Evolutionary conservation across 2,797 vertebrate species (phyloP).

Genomic region (Manis javanica): DNA sequence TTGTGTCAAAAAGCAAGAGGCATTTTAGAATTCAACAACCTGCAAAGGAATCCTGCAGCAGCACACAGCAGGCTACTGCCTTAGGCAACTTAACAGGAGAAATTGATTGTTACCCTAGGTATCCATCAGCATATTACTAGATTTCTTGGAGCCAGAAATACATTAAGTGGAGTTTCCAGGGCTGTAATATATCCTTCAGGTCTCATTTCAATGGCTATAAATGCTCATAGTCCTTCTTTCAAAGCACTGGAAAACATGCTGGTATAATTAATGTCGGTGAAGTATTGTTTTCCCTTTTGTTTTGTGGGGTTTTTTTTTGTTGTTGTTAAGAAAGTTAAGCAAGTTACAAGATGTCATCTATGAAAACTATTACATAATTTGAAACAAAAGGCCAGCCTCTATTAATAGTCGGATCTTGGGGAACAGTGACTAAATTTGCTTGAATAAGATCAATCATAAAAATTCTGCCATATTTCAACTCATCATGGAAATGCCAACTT

Average conservation of each 20-base stretch:
- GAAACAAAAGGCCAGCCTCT: conserved; percentile 47
- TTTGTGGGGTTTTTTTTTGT: conserved; percentile 18
- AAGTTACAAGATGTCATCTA: conserved; percentile 57
- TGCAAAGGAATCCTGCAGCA: not conserved
- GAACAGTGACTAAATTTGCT: conserved; percentile 34
- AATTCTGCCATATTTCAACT: conserved; percentile 58
- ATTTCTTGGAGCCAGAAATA: conserved; percentile 68
- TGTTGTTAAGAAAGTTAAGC: conserved; percentile 29
- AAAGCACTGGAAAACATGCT: conserved; percentile 28
- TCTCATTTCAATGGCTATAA: conserved; percentile 68
- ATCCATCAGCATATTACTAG: conserved; percentile 65
- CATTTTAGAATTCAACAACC: conserved; percentile 47
- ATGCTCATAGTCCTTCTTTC: conserved; percentile 28
- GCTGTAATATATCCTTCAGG: conserved; percentile 58
- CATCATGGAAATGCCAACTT: conserved; percentile 47
- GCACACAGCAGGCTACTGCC: conserved; percentile 46
- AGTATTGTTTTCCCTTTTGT: conserved; percentile 60
- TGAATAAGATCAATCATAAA: conserved; percentile 33
- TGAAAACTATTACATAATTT: conserved; percentile 56
- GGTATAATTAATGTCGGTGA: conserved; percentile 67
- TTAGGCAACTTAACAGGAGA: conserved; percentile 62
- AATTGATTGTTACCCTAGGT: conserved; percentile 74
- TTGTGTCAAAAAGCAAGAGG: conserved; percentile 51
- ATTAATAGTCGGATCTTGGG: conserved; percentile 14
- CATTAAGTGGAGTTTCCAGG: conserved; percentile 59